Evolutionary conservation across 2,113 vertebrate species (phyloP), one percentile per base, ranked within the genome.

Genomic region (Platanista minor): DNA sequence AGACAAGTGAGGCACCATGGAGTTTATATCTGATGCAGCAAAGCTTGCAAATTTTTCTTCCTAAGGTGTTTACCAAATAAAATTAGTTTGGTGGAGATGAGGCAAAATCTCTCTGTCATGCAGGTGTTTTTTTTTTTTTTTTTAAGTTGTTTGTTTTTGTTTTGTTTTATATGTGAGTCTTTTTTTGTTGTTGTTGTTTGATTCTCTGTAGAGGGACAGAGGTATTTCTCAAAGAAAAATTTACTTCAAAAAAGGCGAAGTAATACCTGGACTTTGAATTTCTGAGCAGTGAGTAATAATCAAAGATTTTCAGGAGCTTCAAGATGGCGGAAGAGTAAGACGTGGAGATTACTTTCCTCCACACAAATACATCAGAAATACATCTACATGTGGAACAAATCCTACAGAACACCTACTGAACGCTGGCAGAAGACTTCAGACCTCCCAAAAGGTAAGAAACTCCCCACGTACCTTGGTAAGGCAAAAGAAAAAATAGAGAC

Each of bases 21-120:
- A 84, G 9, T 90, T 93, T 92, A 95, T 85, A 96, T 96, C 20
- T 83, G 74, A 92, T 83, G 87, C 49, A 72, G 9, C 3, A 8
- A 2, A 0, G 10, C 29, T 89, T 93, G 62, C 39, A 46, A 95
- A 54, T 6, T 91, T 91, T 23, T 87, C 90, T 89, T 87, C 41
- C 59, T 87, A 75, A 92, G 64, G 31, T 89, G 46, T 66, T 95
- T 83, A 77, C 57, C 75, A 89, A 93, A 71, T 41, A 54, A 39
- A 2, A 25, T 95, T 74, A 41, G 8, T 71, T 94, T 80, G 10
- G 43, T 69, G 18, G 36, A 66, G 4, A 83, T 41, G 54, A 96
- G n/a, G 27, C 14, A 39, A 39, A 52, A 72, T 94, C 41, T 15
- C 23, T 75, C 41, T 57, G 15, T 69, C 69, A 2, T 64, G 27